Evolutionary conservation across 2,113 vertebrate species (phyloP), one percentile per base, ranked within the genome.

Genomic region (Coracopsis vasa): DNA sequence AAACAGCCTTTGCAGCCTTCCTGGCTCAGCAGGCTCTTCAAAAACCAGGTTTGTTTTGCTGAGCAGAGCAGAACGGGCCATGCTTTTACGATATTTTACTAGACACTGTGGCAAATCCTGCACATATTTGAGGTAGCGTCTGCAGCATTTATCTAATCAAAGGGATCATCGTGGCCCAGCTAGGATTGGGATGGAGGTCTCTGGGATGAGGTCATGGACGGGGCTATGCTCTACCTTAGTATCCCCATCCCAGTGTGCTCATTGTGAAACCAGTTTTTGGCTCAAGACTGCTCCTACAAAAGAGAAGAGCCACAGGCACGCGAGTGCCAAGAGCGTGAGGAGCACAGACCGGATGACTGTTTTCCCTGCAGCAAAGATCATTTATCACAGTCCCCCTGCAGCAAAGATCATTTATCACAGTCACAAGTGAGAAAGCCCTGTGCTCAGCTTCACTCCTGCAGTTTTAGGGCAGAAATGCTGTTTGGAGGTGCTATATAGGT

Each of bases 91-190:
- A 94, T 96, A 97, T 97, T 97, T 96, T 96, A 97, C 97, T 41
- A 97, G 97, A 97, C 96, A 19, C 90, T 77, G 93, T n/a, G 86
- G 78, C 90, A 97, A 97, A 97, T 87, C 96, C 97, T 93, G 94
- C 94, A 90, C 95, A 96, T 97, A 97, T 98, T 98, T 98, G 96
- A 96, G 93, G 95, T 97, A 37, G 86, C 96, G 97, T 97, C 97
- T 98, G 96, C 79, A 93, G 86, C 94, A 91, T 96, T 98, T 98
- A 98, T 98, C 97, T 98, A 98, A 98, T 98, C 97, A 96, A 83
- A 86, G 70, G 80, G 85, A 95, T 96, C 89, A 94, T 78, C 0
- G 6, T 86, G 78, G 71, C 92, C 83, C 2, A 5, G 41, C 24
- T 24, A 17, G 20, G 75, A 91, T 27, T 47, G 84, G 62, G 86